Evolutionary conservation across 2,797 vertebrate species (phyloP), one percentile per base, ranked within the genome.

Genomic region (Centropyge bicolor): DNA sequence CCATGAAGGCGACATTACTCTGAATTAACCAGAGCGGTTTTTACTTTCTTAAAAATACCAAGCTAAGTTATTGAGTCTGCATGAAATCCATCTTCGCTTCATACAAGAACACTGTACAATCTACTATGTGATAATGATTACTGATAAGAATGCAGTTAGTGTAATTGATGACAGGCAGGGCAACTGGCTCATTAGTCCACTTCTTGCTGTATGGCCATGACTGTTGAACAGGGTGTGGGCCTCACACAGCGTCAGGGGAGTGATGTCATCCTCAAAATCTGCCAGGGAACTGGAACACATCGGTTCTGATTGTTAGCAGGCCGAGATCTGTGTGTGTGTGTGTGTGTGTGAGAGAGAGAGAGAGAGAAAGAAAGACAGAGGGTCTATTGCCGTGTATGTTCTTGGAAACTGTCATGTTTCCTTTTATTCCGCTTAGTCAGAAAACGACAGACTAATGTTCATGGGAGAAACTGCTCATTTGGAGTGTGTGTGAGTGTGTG

Each of bases 211-310:
- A 24, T 27, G 55, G 43, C 45, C 2, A 5, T 79, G 73, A 77
- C 76, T 65, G 76, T 66, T 74, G 67, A 76, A 74, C 69, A 76
- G 90, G 93, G 91, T 73, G 92, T 91, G 87, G 91, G 83, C 86
- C 87, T 88, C 79, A 78, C 81, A 84, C 66, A 24, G 76, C 51
- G 79, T 91, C 83, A 57, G 62, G 86, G 78, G 88, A 89, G 83
- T 94, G 93, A 95, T 90, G 91, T 95, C 91, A 95, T 92, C 59
- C 71, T 35, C 65, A 59, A 87, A 86, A 87, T 78, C 82, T 90
- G 86, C 89, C 89, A 88, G 74, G 88, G 84, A 86, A 65, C 78
- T 89, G 89, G 86, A 93, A 91, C 87, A 88, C 78, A 85, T 88
- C 55, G 72, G 59, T 74, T 83, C 69, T 88, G 92, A 93, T 88